A percentile compares a stretch with the other conserved stretches of the same genome.
Conservation (phyloP, 2,888 invertebrate genomes). For the Eupithecia subfuscata region DNA sequence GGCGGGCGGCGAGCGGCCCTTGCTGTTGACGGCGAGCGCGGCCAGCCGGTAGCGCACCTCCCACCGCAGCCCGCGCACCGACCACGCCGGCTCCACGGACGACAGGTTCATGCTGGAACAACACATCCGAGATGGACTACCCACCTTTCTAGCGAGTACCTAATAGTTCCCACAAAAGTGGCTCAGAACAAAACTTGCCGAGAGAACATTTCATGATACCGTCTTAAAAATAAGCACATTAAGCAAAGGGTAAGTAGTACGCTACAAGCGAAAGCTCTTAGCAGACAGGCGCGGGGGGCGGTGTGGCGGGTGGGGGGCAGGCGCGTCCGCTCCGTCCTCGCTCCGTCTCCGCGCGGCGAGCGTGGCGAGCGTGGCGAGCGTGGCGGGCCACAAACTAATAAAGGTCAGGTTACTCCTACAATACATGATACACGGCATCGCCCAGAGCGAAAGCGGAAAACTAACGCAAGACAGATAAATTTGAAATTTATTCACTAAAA, state of each 20-base stretch:
- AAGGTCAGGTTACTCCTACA: too few species aligned
- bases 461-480: too few species aligned
- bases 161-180: background rate
- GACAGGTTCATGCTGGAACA: slow-evolving; percentile 85
- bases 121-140: background rate
- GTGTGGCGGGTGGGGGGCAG: too few species aligned
- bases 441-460: too few species aligned
- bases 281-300: background rate
- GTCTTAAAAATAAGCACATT: slow-evolving; percentile 25
- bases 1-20: slow-evolving; percentile 90
- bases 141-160: too few species aligned
- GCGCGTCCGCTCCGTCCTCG: too few species aligned
- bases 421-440: too few species aligned
- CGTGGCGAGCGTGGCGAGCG: too few species aligned
- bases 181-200: slow-evolving; percentile 10
- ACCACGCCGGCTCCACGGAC: slow-evolving; percentile 88
- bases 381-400: too few species aligned
- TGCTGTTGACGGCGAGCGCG: slow-evolving; percentile 91
- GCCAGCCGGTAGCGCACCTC: slow-evolving; percentile 91
- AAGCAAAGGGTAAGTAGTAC: slow-evolving; percentile 9
- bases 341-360: too few species aligned
- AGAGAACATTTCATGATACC: background rate
- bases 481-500: too few species aligned
- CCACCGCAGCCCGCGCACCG: slow-evolving; percentile 90
- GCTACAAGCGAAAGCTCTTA: slow-evolving; percentile 31